Evolutionary conservation across 2,888 invertebrate species (phyloP), one percentile per base, ranked within the genome.

Genomic region (Volucella inflata): DNA sequence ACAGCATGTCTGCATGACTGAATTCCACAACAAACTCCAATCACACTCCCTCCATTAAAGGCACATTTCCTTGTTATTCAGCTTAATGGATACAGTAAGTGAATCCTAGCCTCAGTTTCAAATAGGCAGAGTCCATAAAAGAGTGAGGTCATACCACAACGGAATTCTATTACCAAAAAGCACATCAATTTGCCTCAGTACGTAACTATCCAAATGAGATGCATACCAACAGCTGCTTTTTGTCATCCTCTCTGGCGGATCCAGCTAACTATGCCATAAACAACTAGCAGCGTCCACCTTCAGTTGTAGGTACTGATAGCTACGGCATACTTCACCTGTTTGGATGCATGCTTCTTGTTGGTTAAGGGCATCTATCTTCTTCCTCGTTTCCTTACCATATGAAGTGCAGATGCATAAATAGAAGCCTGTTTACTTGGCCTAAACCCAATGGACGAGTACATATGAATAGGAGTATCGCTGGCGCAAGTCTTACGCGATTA

Each of bases 191-290:
- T 79, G 65, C 42, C 59, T 51, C 38, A 9, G 17, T 57, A 64
- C 50, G 76, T 46, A 50, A 68, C n/a, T 48, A 44, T 74, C 51
- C 53, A 65, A 80, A 84, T 80, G 84, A 82, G 77, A 82, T 77
- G 77, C 82, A 77, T 77, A 62, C 72, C 53, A 60, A 59, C 11
- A 44, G 65, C 14, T 75, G 48, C 65, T 53, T 62, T 48, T 30
- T 67, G 44, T 71, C 12, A 44, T n/a, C n/a, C 10, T n/a, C 40
- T 16, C 16, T 21, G 42, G 36, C 42, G 57, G 44, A 67, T 50
- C 60, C 65, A 30, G 16, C 60, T 59, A 59, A 59, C 44, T 30
- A 30, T 51, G 44, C 78, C 78, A 78, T 83, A 78, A 74, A 74
- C 78, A 68, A 82, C 53, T 42, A 40, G 16, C 55, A 38, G 55